Percentiles rank a stretch among this genome's conserved stretches.
These are phyloP conservation scores for Volucella inflata DNA, from an alignment of 2,888 invertebrate species.

Conservation along the genomic window DNA sequence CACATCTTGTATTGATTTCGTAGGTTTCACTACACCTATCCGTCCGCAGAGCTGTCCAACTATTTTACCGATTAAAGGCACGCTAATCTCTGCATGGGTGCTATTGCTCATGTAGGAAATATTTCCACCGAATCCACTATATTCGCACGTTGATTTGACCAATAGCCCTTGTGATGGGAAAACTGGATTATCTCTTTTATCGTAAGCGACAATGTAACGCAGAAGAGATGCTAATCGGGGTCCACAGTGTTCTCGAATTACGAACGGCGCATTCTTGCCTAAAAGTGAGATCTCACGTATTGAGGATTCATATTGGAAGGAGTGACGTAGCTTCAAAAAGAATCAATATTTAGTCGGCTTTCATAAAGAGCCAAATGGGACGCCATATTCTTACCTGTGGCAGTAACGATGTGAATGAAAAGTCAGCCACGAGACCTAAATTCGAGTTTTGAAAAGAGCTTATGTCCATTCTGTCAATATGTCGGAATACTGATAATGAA, in stretches of 20 bases:
- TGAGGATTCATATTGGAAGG: conserved; percentile 93
- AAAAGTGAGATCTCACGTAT: conserved; percentile 91
- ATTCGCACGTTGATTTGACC: conserved; percentile 90
- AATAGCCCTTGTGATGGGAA: conserved; percentile 91
- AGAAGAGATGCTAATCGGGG: conserved; percentile 95
- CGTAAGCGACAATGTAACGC: conserved; percentile 91
- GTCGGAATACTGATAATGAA: conserved; percentile 89
- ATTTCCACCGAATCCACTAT: conserved; percentile 94
- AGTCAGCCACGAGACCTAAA: conserved; percentile 90
- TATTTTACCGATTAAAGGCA: conserved; percentile 85
- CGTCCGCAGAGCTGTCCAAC: conserved; percentile 82
- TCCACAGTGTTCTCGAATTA: conserved; percentile 92
- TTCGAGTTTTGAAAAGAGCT: conserved; percentile 91
- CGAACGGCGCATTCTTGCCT: conserved; percentile 90
- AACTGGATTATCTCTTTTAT: conserved; percentile 91
- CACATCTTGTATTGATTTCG: conserved; percentile 79
- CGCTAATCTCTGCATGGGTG: conserved; percentile 88
- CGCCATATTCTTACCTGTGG: conserved; percentile 84
- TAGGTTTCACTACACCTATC: conserved; percentile 80
- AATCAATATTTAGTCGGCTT: conserved; percentile 45
- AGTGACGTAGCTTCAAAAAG: conserved; percentile 88
- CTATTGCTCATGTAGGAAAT: conserved; percentile 95
- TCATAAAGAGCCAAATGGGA: not conserved
- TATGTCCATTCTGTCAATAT: conserved; percentile 82
- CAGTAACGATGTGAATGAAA: conserved; percentile 87